Evolutionary conservation across 2,113 vertebrate genomes (phyloP).

Genomic region (Podilymbus podiceps): DNA sequence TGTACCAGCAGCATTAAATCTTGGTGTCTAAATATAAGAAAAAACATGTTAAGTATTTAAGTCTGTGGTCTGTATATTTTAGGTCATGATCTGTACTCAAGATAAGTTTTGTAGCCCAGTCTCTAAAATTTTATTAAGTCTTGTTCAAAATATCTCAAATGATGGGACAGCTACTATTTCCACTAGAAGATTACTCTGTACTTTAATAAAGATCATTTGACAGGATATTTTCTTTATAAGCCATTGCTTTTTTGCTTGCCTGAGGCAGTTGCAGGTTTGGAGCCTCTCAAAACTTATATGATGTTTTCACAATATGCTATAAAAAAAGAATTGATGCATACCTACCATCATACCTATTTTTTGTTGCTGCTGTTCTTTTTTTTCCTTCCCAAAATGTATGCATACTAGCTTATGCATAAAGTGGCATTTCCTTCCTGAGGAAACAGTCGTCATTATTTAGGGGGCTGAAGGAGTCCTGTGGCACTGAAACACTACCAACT

Average conservation of each 20-base stretch:
- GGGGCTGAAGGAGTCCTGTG: neutral
- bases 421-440: neutral
- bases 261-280: neutral
- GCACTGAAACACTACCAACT: neutral
- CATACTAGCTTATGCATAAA: rapidly evolving
- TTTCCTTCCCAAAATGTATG: neutral
- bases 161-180: neutral
- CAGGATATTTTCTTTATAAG: neutral
- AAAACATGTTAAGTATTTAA: neutral
- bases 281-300: neutral
- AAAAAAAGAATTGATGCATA: neutral
- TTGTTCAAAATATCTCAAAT: neutral
- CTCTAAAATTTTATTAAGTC: neutral
- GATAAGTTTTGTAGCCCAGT: neutral
- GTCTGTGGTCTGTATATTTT: neutral
- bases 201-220: neutral
- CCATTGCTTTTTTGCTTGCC: neutral
- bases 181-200: neutral
- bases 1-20: neutral
- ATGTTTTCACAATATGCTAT: neutral
- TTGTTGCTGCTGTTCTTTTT: neutral
- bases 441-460: neutral
- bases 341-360: neutral
- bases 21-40: neutral
- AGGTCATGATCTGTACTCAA: neutral